Evolutionary conservation across 2,113 vertebrate species (phyloP).

Genomic region (Todiramphus chloris): DNA sequence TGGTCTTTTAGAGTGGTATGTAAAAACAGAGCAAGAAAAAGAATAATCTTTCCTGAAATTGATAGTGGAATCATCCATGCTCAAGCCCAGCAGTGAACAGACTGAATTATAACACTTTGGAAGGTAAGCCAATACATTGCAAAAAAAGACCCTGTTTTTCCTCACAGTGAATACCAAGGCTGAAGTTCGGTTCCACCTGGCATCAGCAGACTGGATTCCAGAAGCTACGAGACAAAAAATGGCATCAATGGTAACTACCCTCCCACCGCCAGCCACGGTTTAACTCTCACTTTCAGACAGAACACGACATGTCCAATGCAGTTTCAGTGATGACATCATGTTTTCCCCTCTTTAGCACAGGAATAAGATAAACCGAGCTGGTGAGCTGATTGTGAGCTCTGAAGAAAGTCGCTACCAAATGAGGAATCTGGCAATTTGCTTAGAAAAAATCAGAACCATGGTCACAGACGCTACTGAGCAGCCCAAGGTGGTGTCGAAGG

Average conservation of each 20-base stretch:
- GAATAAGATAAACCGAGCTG: constrained; percentile 86
- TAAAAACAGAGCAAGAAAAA: neutral
- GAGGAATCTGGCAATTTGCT: constrained; percentile 86
- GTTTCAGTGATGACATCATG: fast-evolving
- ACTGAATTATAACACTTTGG: neutral
- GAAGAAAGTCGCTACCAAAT: constrained; percentile 91
- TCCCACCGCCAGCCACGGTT: fast-evolving
- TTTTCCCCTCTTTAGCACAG: constrained; percentile 76
- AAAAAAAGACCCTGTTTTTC: neutral
- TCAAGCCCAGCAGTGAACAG: neutral
- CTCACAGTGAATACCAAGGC: constrained; percentile 89
- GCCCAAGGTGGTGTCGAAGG: constrained; percentile 75
- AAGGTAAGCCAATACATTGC: neutral
- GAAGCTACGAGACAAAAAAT: constrained; percentile 82
- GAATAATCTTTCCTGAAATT: neutral
- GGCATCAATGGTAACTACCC: constrained; percentile 74
- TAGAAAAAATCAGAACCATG: constrained; percentile 88
- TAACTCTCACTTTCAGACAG: neutral
- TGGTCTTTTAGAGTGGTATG: neutral
- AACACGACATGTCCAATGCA: fast-evolving
- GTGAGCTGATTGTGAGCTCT: constrained; percentile 89
- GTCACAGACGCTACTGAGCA: constrained; percentile 78
- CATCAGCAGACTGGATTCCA: constrained; percentile 91
- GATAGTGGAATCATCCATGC: neutral
- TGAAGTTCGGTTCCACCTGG: constrained; percentile 90